Percentiles rank a stretch among this genome's conserved stretches.
These are phyloP conservation scores for Morinoia aosen DNA, from an alignment of 2,888 invertebrate genomes.

Conservation along the genomic window DNA sequence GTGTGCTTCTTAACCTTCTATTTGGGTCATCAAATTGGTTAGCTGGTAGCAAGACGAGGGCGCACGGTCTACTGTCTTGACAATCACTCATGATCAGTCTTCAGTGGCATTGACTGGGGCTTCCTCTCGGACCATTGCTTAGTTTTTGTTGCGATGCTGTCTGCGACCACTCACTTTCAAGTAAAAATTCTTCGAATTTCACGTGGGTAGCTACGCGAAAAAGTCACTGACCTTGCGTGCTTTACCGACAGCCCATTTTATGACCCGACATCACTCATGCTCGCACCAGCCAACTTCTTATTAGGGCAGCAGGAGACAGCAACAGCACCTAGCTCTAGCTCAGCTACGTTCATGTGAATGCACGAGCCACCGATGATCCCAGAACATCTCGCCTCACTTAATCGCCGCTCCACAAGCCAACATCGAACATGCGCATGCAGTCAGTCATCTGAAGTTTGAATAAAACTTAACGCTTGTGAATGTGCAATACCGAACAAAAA, in stretches of 20 bases:
- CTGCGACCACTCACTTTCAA: not conserved
- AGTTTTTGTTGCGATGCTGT: not conserved
- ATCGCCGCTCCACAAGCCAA: not conserved
- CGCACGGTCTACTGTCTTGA: not conserved
- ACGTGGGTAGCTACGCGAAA: not conserved
- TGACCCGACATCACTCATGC: not conserved
- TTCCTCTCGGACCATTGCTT: not conserved
- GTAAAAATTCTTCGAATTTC: not conserved
- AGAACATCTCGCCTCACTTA: not conserved
- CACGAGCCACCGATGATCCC: not conserved
- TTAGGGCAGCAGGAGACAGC: not conserved
- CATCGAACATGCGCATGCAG: not conserved
- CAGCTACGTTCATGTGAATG: not conserved
- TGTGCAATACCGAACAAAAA: too few relatives aligned
- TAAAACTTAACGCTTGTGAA: not conserved
- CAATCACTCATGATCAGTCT: not conserved
- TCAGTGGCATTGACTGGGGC: not conserved
- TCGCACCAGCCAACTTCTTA: not conserved
- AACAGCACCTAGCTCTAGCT: not conserved
- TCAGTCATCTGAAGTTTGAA: not conserved
- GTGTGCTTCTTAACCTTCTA: not conserved
- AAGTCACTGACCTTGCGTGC: slow-evolving; percentile 1
- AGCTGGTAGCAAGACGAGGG: not conserved
- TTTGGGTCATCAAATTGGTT: not conserved
- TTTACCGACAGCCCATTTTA: not conserved